Base-by-base conservation (phyloP, 2,113 vertebrate genomes). In the Solea solea region DNA sequence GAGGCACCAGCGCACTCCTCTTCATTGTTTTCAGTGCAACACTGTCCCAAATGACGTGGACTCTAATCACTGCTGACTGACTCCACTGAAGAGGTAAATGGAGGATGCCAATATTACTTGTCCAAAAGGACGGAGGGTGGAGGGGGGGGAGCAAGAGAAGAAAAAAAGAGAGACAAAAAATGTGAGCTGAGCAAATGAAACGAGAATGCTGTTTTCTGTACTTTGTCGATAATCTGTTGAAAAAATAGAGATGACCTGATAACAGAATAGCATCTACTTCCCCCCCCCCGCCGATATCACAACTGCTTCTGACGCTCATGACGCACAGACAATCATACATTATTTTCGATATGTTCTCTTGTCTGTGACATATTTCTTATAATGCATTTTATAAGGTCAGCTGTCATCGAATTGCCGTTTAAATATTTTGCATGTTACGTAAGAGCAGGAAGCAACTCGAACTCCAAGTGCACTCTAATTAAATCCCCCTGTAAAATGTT, bases 21-120 rank as follows among this genome's bases (percentile, higher is more conserved):
- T 48, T 69, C 59, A 66, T 80, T 78, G 82, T 81, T 55, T 80
- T 68, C 56, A 34, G 40, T 67, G 70, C 70, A 63, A 62, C 64
- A 48, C 9, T 7, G 9, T 64, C 51, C 65, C 64, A 69, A 50
- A 52, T 63, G 58, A 55, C 9, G 55, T 41, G 42, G 7, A 16
- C 44, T 73, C 44, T 73, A 61, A 64, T 75, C 16, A 52, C 49
- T 64, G 28, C 40, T 55, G 46, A 74, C 61, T 53, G 48, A 67
- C 53, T 74, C 27, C 7, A 51, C n/a, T 56, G 46, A 67, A 60
- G 51, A 48, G 41, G 8, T 34, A 58, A 70, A 63, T n/a, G 28
- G 15, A 64, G 16, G 21, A 70, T 76, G 61, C 50, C 64, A 80
- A 55, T 73, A 67, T 27, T 34, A 64, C 40, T 66, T 72, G 69